These are phyloP conservation scores for Genyomyrus donnyi DNA, from an alignment of 2,113 vertebrate species.

Conservation along the genomic window DNA sequence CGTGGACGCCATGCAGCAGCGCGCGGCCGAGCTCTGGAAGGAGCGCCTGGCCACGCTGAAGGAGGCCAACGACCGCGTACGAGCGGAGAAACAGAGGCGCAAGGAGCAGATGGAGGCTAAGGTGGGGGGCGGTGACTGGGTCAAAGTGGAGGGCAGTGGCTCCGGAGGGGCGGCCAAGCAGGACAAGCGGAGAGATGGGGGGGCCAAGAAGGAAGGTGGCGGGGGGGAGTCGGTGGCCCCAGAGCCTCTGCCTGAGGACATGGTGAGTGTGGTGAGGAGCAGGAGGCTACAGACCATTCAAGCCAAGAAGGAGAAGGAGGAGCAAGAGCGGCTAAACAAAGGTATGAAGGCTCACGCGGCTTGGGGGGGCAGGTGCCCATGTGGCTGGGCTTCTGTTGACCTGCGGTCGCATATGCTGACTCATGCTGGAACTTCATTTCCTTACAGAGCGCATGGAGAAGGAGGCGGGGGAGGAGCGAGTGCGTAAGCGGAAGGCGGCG, in stretches of 20 bases:
- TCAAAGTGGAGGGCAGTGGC: conserved; percentile 29
- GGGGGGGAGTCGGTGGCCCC: conserved; percentile 46
- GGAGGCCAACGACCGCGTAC: conserved; percentile 87
- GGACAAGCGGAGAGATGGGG: conserved; percentile 30
- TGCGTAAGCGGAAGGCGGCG: conserved; percentile 76
- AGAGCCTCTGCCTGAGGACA: conserved; percentile 70
- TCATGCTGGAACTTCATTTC: background rate
- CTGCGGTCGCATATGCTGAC: background rate
- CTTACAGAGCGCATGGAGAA: conserved; percentile 80
- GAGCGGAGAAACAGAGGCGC: conserved; percentile 76
- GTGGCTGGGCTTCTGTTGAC: background rate
- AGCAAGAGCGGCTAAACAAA: conserved; percentile 82
- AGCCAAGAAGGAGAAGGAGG: conserved; percentile 88
- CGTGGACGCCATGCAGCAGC: conserved; percentile 80
- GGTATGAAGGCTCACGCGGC: conserved; percentile 52
- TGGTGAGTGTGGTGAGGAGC: conserved; percentile 92
- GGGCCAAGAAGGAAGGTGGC: conserved; percentile 29
- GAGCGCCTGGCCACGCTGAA: conserved; percentile 85
- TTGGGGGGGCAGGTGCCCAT: background rate
- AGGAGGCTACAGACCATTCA: conserved; percentile 81
- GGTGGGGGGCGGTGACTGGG: conserved; percentile 56
- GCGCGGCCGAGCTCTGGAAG: conserved; percentile 84
- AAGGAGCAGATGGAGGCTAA: conserved; percentile 81
- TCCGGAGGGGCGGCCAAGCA: background rate
- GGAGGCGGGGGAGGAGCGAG: conserved; percentile 84